Evolutionary conservation across 2,888 invertebrate species (phyloP), one percentile per base, ranked within the genome.

Genomic region (Microchrysa polita): DNA sequence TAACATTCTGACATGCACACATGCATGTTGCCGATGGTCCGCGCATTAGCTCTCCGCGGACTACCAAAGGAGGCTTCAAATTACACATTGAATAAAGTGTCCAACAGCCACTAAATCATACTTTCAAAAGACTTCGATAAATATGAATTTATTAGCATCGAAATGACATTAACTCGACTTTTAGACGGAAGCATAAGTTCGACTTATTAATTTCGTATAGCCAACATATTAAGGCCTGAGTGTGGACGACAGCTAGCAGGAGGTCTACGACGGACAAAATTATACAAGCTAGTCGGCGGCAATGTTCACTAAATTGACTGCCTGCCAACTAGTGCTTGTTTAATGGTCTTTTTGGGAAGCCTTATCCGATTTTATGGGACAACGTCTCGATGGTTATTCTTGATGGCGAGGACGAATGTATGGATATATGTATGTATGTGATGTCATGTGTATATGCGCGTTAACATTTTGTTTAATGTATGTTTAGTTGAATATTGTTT

Each of bases 161-260:
- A 22, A 69, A 55, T 40, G 69, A 34, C 40, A 55, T 55, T 55
- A 55, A 69, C 20, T 40, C 34, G 57, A 7, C n/a, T 40, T 57
- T 57, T 40, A 53, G 69, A 57, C 69, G 69, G 69, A 69, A 69
- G 69, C 69, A 69, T 69, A 57, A 69, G 55, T 55, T 55, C 20
- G 57, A 18, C 52, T 67, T 69, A 69, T 69, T 69, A 69, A 69
- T 69, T 69, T 69, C 40, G 57, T 69, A 69, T 55, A n/a, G 2
- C 9, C 18, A 23, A 40, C 34, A 44, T 16, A 44, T 42, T 48
- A 18, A n/a, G 27, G 20, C 27, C 20, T 34, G n/a, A 61, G 34
- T 34, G n/a, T n/a, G n/a, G n/a, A n/a, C n/a, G 65, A 34, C 65
- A 23, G 65, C 44, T 34, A 48, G 65, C 65, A 48, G 44, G 65